Evolutionary conservation across 2,888 invertebrate species (phyloP), one percentile per base, ranked within the genome.

Genomic region (Eupsilia transversa): DNA sequence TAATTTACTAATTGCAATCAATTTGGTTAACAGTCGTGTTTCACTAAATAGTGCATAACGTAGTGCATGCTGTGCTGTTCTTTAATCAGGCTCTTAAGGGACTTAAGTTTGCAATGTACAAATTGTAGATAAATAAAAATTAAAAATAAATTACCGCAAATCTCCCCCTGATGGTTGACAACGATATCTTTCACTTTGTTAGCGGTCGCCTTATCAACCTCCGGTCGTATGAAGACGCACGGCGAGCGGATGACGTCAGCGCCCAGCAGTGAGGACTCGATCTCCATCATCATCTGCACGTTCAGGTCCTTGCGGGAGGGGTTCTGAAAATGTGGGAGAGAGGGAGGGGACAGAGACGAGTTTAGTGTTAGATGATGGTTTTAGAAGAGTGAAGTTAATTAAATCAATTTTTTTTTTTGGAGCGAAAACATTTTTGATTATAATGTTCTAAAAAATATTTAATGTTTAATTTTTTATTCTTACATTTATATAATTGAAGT

Each of bases 271-370:
- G 98, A 97, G 82, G 98, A 98, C 91, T 99, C 99, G 74, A 99
- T 98, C 82, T 98, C 98, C 96, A 98, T 97, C 93, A 99, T 98
- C 98, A 99, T 98, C 92, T 99, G 99, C 77, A 99, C 98, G 90
- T 99, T 98, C 82, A 99, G 97, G 92, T 99, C 99, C 94, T 99
- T 98, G 52, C 99, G 97, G 3, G 98, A 98, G 2, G 99, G 98
- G 88, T 98, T 98, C 97, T 98, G 97, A 77, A 97, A 97, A 93
- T 88, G 95, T 65, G 80, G 89, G 89, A 83, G 77, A 70, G 83
- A 84, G 87, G 83, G 84, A 78, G 78, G 87, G 88, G 87, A 84
- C 87, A 87, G 86, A 89, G 79, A 89, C 78, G 80, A 72, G 77
- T 74, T 80, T 71, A 83, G 82, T 84, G 86, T 92, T 91, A 92